phyloP scores from a whole-genome alignment of 2,888 invertebrate genomes.

The Chloroclysta siterata region DNA sequence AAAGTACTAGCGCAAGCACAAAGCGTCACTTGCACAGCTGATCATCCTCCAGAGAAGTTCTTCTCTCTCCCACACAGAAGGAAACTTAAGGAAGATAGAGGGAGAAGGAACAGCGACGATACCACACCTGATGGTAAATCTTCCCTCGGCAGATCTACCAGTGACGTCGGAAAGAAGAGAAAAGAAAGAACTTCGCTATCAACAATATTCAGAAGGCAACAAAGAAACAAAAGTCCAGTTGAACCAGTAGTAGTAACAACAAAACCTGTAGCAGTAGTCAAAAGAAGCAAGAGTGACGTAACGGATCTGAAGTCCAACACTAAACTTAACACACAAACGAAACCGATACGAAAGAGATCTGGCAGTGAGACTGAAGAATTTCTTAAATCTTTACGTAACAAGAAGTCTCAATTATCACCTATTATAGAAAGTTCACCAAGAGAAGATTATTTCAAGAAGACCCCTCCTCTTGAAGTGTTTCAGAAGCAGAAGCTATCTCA shows the following conservation, averaged over 20 bases:
- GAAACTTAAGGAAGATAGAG: constrained; percentile 77
- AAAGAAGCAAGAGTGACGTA: constrained; percentile 87
- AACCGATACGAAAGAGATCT: constrained; percentile 84
- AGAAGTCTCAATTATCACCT: constrained; percentile 90
- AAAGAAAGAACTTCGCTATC: constrained; percentile 87
- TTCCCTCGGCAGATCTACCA: constrained; percentile 82
- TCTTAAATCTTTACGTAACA: constrained; percentile 80
- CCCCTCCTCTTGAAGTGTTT: constrained; percentile 70
- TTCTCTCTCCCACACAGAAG: constrained; percentile 88
- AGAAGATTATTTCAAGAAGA: constrained; percentile 87
- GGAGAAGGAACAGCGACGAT: constrained; percentile 84
- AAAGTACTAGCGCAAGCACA: constrained; percentile 90
- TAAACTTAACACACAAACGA: constrained; percentile 68
- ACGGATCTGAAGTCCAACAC: constrained; percentile 86
- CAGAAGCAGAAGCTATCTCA: constrained; percentile 67
- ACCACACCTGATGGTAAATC: constrained; percentile 66
- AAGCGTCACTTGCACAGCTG: constrained; percentile 88
- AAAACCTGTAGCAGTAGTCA: constrained; percentile 74
- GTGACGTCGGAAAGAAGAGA: constrained; percentile 83
- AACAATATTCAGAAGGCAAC: constrained; percentile 87
- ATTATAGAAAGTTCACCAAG: constrained; percentile 91
- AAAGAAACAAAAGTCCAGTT: constrained; percentile 80
- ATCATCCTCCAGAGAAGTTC: constrained; percentile 86
- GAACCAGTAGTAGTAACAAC: constrained; percentile 77
- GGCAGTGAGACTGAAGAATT: constrained; percentile 87